Evolutionary conservation across 2,113 vertebrate genomes (phyloP).

Genomic region (Lathamus discolor): DNA sequence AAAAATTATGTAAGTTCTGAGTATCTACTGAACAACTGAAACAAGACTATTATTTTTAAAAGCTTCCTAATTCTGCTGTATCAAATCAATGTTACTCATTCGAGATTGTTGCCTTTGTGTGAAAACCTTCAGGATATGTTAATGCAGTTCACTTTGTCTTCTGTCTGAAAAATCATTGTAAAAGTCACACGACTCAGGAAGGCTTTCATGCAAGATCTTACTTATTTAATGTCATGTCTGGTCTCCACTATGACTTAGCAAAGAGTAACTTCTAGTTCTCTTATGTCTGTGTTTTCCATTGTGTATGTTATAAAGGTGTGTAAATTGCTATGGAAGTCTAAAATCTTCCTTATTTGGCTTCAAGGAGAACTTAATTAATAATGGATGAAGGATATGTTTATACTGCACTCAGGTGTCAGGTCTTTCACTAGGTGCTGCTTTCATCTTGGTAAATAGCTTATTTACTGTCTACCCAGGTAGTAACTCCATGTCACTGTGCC

Average conservation of each 20-base stretch:
- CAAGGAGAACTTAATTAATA: not conserved
- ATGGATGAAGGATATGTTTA: not conserved
- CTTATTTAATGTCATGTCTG: not conserved
- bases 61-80: not conserved
- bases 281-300: not conserved
- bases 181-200: not conserved
- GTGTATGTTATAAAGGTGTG: not conserved
- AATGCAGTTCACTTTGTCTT: not conserved
- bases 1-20: not conserved
- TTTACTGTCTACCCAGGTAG: not conserved
- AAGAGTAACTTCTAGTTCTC: not conserved
- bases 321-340: not conserved
- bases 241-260: not conserved
- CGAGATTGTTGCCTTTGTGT: not conserved
- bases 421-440: not conserved
- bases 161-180: not conserved
- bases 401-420: not conserved
- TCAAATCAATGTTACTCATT: not conserved
- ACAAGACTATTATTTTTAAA: not conserved
- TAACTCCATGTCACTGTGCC: not conserved
- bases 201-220: not conserved
- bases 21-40: constrained; percentile 15
- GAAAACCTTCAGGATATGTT: not conserved
- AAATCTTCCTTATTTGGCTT: not conserved
- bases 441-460: not conserved